Evolutionary conservation across 2,113 vertebrate genomes (phyloP).

Genomic region (Sminthopsis crassicaudata): DNA sequence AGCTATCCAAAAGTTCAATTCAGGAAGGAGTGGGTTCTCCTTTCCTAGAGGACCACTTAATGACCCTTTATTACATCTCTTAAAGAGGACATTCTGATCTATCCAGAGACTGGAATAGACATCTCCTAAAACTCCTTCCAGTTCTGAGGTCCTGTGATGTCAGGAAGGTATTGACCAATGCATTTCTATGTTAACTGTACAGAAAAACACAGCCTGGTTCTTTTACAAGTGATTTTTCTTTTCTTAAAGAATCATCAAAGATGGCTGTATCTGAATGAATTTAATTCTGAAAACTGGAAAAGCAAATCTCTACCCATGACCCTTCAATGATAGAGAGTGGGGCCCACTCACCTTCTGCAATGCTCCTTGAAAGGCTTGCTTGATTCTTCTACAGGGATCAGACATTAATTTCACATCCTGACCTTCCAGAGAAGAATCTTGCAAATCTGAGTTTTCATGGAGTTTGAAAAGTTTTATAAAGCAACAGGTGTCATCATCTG

Average conservation of each 20-base stretch:
- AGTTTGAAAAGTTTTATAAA: constrained; percentile 84
- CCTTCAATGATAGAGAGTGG: not conserved
- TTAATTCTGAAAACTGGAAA: constrained; percentile 22
- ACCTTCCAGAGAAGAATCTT: constrained; percentile 80
- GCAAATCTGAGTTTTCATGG: constrained; percentile 80
- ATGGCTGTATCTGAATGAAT: constrained; percentile 4
- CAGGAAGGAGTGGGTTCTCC: not conserved
- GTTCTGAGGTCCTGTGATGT: not conserved
- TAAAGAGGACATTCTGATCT: not conserved
- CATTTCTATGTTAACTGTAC: not conserved
- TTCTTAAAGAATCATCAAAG: constrained; percentile 13
- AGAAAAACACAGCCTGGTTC: constrained; percentile 19
- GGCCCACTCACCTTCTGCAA: constrained; percentile 83
- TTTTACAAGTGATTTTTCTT: constrained; percentile 23
- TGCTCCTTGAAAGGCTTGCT: constrained; percentile 84
- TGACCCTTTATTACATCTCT: not conserved
- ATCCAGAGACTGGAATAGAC: not conserved
- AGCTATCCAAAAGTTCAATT: not conserved
- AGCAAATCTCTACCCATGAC: not conserved
- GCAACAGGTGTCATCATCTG: constrained; percentile 84
- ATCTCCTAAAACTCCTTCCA: not conserved
- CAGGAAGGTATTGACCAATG: not conserved
- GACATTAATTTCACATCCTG: constrained; percentile 82
- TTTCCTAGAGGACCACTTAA: not conserved
- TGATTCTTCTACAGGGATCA: constrained; percentile 85